Percentiles rank a stretch among this genome's conserved stretches.
Evolutionary conservation across 2,797 vertebrate genomes (phyloP).

Genomic region (Jordanella pulchra): DNA sequence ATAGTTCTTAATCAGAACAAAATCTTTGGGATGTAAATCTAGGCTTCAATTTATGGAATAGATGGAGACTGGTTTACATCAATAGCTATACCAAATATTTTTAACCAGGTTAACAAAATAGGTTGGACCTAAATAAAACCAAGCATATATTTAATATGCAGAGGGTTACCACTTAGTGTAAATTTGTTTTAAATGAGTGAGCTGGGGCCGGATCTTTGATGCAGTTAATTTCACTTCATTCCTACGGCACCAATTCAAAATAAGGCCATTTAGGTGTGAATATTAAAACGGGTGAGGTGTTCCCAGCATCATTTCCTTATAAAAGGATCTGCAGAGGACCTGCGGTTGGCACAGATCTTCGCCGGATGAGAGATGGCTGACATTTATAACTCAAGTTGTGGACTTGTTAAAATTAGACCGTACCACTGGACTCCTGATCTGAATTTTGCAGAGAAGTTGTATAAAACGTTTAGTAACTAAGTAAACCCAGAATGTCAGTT

Average conservation of each 20-base stretch:
- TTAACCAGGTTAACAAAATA: neutral
- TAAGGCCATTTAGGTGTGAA: no score
- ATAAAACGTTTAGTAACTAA: no score
- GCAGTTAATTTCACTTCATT: no score
- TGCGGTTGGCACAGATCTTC: no score
- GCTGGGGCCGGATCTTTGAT: neutral
- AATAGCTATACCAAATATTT: neutral
- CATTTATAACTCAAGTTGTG: slow-evolving; percentile 87
- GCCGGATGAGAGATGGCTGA: slow-evolving; percentile 95
- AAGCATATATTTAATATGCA: neutral
- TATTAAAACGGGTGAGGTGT: no score
- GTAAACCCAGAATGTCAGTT: no score
- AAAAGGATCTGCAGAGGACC: no score
- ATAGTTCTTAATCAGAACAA: neutral
- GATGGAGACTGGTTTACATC: neutral
- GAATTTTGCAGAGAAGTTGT: slow-evolving; percentile 26
- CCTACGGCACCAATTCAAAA: no score
- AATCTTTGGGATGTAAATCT: neutral
- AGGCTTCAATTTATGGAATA: neutral
- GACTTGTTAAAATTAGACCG: slow-evolving; percentile 87
- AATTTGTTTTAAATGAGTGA: neutral
- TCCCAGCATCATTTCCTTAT: no score
- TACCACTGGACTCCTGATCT: slow-evolving; percentile 89
- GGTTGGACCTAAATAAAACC: neutral
- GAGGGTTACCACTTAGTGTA: neutral